Percentiles rank a stretch among this genome's conserved stretches.
Evolutionary conservation across 2,113 vertebrate genomes (phyloP).

Genomic region (Ibidorhyncha struthersii): DNA sequence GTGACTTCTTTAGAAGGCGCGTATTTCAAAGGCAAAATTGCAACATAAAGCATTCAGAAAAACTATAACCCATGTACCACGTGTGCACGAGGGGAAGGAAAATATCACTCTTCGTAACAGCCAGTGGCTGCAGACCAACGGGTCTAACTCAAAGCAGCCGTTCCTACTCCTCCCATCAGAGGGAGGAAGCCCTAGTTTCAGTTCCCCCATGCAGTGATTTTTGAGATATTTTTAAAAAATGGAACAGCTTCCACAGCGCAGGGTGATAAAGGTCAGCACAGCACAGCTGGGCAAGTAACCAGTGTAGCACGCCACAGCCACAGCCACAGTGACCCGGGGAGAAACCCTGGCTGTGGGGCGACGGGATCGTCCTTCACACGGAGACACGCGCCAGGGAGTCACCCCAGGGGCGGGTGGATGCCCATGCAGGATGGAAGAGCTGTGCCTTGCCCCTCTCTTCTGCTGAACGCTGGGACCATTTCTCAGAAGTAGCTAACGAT

Average conservation of each 20-base stretch:
- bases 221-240: conserved; percentile 36
- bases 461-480: neutral
- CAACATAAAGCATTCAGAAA: neutral
- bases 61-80: neutral
- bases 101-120: neutral
- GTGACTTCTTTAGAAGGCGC: neutral
- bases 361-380: neutral
- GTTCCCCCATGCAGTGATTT: neutral
- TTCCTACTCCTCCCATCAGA: neutral
- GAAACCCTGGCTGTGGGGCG: neutral
- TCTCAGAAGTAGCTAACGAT: neutral
- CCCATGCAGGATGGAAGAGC: neutral
- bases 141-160: neutral
- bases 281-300: neutral
- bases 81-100: neutral
- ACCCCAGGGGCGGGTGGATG: neutral
- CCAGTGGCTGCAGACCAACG: neutral
- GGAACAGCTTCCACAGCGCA: neutral
- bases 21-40: conserved; percentile 12
- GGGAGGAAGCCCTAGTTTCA: neutral
- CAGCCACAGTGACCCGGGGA: accelerated
- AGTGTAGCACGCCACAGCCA: neutral
- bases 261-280: neutral
- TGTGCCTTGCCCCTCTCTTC: neutral
- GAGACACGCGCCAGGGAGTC: neutral